phyloP scores from a whole-genome alignment of 2,113 vertebrate genomes.

The Trinectes maculatus region DNA sequence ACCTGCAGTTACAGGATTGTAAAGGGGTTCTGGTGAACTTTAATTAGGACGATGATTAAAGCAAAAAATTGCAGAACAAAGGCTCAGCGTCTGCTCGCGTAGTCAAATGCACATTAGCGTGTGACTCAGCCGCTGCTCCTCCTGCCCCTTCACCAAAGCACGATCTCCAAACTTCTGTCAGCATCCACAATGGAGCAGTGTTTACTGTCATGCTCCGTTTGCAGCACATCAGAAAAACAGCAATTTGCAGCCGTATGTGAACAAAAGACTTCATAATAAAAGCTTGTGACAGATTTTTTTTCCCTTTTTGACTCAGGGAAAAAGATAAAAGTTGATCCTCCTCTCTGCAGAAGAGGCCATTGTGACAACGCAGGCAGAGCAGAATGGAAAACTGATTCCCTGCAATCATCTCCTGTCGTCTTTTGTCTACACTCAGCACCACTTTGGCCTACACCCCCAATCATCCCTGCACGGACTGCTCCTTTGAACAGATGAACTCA shows the following conservation, averaged over 20 bases:
- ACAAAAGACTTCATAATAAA: constrained; percentile 74
- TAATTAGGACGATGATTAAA: constrained; percentile 2
- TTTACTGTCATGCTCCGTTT: constrained; percentile 60
- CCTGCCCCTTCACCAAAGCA: constrained; percentile 10
- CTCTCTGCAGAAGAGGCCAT: constrained; percentile 37
- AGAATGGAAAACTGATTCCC: constrained; percentile 68
- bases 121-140: constrained; percentile 38
- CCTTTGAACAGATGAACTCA: constrained; percentile 53
- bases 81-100: background rate
- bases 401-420: constrained; percentile 71
- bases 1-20: background rate
- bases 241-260: constrained; percentile 50
- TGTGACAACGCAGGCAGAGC: constrained; percentile 50
- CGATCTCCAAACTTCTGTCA: constrained; percentile 39
- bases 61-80: constrained; percentile 5
- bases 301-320: constrained; percentile 5
- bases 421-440: constrained; percentile 54
- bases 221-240: constrained; percentile 67
- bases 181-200: constrained; percentile 47
- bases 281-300: constrained; percentile 58
- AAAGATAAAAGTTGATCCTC: constrained; percentile 48
- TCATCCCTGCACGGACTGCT: constrained; percentile 43
- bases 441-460: constrained; percentile 56
- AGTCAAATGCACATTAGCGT: constrained; percentile 1
- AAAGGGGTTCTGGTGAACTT: background rate